A percentile compares a stretch with the other conserved stretches of the same genome.
Evolutionary conservation across 2,797 vertebrate genomes (phyloP).

Genomic region (Argya squamiceps): DNA sequence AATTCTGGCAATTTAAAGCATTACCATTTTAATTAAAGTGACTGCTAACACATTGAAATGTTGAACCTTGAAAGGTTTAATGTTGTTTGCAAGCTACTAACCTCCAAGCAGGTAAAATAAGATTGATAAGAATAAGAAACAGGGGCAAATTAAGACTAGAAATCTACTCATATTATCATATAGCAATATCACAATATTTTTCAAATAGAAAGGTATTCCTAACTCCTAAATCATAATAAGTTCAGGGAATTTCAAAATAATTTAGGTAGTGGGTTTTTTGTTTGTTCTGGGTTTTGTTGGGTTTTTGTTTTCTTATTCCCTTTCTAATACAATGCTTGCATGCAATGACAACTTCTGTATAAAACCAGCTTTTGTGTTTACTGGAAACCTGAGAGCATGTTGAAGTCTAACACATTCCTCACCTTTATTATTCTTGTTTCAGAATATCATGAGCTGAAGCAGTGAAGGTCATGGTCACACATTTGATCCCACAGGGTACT

Average conservation of each 20-base stretch:
- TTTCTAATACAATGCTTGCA: neutral
- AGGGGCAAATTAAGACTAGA: neutral
- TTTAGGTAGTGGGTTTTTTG: neutral
- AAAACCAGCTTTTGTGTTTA: neutral
- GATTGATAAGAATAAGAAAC: neutral
- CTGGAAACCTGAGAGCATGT: neutral
- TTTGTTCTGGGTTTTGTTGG: neutral
- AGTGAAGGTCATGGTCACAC: neutral
- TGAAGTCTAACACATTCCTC: neutral
- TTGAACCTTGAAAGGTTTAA: neutral
- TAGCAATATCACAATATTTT: neutral
- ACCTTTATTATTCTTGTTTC: neutral
- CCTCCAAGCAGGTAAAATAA: neutral
- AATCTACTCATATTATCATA: neutral
- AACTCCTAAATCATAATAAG: neutral
- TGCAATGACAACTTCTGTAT: neutral
- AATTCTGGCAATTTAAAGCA: neutral
- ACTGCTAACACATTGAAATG: neutral
- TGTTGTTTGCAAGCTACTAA: neutral
- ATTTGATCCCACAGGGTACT: neutral
- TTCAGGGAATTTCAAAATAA: neutral
- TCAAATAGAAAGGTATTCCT: neutral
- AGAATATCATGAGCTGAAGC: neutral
- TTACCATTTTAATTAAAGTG: constrained; percentile 32
- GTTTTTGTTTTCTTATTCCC: neutral